Evolutionary conservation across 2,797 vertebrate genomes (phyloP).

Genomic region (Coregonus suidteri): DNA sequence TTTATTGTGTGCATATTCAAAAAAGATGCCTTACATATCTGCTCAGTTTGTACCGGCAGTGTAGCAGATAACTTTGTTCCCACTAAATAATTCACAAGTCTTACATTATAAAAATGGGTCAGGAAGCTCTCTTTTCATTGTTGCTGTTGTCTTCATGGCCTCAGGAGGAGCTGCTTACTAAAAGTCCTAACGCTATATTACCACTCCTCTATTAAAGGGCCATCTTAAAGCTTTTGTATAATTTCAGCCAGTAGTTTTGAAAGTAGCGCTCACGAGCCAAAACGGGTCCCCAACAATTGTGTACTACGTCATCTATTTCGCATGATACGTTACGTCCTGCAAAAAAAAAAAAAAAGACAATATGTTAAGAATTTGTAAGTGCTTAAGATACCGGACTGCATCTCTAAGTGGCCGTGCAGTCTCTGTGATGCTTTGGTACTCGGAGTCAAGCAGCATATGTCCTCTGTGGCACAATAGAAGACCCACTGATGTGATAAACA

Average conservation of each 20-base stretch:
- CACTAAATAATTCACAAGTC: slow-evolving; percentile 77
- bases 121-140: slow-evolving; percentile 72
- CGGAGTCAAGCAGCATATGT: slow-evolving; percentile 49
- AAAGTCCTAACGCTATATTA: slow-evolving; percentile 31
- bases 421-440: slow-evolving; percentile 46
- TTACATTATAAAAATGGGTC: slow-evolving; percentile 79
- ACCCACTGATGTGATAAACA: slow-evolving; percentile 36
- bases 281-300: no score
- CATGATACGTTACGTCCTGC: no score
- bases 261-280: no score
- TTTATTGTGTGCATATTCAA: slow-evolving; percentile 78
- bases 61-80: slow-evolving; percentile 80
- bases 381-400: neutral
- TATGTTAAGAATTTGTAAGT: no score
- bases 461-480: slow-evolving; percentile 33
- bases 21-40: slow-evolving; percentile 73
- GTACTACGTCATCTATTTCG: no score
- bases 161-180: no score
- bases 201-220: slow-evolving; percentile 20
- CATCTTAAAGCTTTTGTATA: no score
- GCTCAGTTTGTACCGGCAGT: slow-evolving; percentile 74
- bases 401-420: slow-evolving; percentile 29
- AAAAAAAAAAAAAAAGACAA: no score
- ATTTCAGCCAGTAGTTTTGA: no score
- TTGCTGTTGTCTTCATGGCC: slow-evolving; percentile 49